phyloP scores from a whole-genome alignment of 2,113 vertebrate species.

The Ciconia maguari region DNA sequence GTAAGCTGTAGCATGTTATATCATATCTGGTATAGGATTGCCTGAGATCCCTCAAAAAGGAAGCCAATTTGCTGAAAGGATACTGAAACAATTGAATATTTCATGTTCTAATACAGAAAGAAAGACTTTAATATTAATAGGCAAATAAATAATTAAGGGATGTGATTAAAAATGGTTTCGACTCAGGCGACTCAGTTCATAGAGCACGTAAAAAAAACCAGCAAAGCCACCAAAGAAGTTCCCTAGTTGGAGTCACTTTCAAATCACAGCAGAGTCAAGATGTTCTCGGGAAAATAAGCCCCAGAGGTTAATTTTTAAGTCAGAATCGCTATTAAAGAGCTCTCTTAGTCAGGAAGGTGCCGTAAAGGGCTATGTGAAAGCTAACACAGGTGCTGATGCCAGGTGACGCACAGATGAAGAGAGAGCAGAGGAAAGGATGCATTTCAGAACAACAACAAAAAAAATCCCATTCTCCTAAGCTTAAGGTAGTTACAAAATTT shows the following conservation, averaged over 20 bases:
- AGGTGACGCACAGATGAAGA: accelerated
- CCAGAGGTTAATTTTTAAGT: neutral
- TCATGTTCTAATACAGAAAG: neutral
- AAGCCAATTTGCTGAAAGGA: neutral
- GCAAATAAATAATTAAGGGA: constrained; percentile 14
- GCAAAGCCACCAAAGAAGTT: neutral
- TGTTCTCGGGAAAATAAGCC: neutral
- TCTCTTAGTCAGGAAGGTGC: neutral
- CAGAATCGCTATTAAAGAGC: neutral
- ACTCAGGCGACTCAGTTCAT: neutral
- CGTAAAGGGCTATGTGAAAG: neutral
- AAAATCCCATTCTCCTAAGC: neutral
- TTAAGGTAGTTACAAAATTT: neutral
- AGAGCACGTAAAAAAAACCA: neutral
- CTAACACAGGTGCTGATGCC: accelerated
- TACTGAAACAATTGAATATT: neutral
- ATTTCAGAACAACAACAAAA: neutral
- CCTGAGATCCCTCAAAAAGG: neutral
- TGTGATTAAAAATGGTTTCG: neutral
- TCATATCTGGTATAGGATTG: neutral
- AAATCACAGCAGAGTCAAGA: neutral
- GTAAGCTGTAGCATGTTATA: neutral
- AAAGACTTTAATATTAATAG: neutral
- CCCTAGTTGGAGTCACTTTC: neutral
- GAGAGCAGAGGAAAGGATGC: neutral